phyloP scores from a whole-genome alignment of 2,888 invertebrate genomes.

The Ormia ochracea region DNA sequence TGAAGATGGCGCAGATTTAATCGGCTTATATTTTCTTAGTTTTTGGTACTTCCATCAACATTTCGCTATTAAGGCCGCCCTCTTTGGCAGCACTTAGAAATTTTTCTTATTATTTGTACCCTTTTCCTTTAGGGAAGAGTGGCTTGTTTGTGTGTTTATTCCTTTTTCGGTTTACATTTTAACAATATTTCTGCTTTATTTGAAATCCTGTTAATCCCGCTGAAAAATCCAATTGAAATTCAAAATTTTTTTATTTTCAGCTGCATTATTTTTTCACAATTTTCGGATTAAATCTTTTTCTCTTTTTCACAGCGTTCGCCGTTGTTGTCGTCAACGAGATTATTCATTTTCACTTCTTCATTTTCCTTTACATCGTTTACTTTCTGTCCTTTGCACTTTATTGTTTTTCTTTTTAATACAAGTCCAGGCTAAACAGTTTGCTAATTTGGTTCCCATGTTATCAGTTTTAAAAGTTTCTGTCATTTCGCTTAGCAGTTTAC shows the following conservation, averaged over 20 bases:
- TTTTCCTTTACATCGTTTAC: neutral
- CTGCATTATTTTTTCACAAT: neutral
- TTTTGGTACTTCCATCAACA: too few relatives aligned
- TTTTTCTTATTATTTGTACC: too few relatives aligned
- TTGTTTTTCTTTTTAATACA: neutral
- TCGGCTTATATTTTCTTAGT: too few relatives aligned
- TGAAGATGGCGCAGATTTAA: too few relatives aligned
- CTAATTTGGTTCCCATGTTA: conserved; percentile 43
- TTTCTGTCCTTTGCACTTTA: neutral
- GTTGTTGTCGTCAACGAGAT: conserved; percentile 40
- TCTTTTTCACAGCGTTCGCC: neutral
- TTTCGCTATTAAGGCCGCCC: too few relatives aligned
- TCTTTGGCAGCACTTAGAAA: too few relatives aligned
- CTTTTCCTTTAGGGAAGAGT: too few relatives aligned
- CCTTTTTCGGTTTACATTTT: too few relatives aligned
- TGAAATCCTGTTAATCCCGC: neutral
- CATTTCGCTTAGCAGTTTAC: neutral
- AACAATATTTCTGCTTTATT: neutral
- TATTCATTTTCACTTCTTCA: conserved; percentile 38
- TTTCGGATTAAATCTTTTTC: conserved; percentile 30
- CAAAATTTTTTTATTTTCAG: neutral
- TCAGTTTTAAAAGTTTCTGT: conserved; percentile 14
- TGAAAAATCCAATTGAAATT: neutral
- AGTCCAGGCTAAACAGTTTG: conserved; percentile 17
- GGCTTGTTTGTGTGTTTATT: too few relatives aligned